phyloP scores from a whole-genome alignment of 92 coral and sea anemone species.

The Nematostella vectensis region DNA sequence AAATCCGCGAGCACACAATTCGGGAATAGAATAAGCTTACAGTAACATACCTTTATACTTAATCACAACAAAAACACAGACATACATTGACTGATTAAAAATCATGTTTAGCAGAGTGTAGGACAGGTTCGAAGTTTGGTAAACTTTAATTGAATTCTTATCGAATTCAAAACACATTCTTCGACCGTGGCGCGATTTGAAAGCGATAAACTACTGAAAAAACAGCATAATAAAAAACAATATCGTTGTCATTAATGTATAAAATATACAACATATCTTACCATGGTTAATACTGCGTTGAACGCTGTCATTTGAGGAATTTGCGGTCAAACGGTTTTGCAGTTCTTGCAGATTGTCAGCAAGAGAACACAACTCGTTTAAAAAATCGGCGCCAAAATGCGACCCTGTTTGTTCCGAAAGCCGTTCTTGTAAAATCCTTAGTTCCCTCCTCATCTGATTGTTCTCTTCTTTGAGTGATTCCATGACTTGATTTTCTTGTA shows the following conservation, averaged over 20 bases:
- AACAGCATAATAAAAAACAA: background rate
- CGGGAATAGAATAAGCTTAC: too few species aligned
- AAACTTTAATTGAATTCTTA: too few species aligned
- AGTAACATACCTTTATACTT: too few species aligned
- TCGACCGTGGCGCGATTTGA: too few species aligned
- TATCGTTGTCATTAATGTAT: background rate
- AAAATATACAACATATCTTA: conserved; percentile 11
- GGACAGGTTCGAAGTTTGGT: too few species aligned
- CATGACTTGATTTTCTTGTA: conserved; percentile 43
- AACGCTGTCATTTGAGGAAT: conserved; percentile 36
- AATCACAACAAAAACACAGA: too few species aligned
- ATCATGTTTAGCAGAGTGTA: too few species aligned
- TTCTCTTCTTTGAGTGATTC: conserved; percentile 55
- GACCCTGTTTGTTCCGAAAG: conserved; percentile 4
- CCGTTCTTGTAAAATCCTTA: conserved; percentile 40
- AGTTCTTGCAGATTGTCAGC: conserved; percentile 40
- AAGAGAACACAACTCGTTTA: conserved; percentile 22
- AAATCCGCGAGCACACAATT: too few species aligned
- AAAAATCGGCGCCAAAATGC: conserved; percentile 23
- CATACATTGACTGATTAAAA: too few species aligned
- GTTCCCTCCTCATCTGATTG: conserved; percentile 51
- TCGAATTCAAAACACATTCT: too few species aligned
- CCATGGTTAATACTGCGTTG: conserved; percentile 47
- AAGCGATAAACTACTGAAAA: background rate
- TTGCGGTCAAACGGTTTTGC: conserved; percentile 44